phyloP scores from a whole-genome alignment of 2,113 vertebrate genomes.

The Synodontis membranacea region DNA sequence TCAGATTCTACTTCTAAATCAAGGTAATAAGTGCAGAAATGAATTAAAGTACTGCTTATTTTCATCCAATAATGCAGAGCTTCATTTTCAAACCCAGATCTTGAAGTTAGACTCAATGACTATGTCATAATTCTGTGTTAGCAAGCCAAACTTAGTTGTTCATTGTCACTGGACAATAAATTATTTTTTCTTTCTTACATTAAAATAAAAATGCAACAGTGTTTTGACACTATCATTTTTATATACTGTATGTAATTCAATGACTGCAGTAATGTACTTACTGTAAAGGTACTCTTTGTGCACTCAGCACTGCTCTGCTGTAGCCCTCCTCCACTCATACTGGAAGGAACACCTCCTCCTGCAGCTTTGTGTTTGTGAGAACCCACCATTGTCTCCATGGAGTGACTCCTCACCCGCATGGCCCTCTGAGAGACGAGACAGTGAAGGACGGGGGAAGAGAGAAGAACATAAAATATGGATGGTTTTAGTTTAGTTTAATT shows the following conservation, averaged over 20 bases:
- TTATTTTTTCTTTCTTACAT: no score
- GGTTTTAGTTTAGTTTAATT: no score
- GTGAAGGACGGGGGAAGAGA: not conserved
- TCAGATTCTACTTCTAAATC: no score
- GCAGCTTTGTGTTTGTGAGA: constrained; percentile 81
- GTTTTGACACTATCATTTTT: not conserved
- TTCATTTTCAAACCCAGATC: not conserved
- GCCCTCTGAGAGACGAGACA: constrained; percentile 78
- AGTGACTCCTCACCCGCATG: constrained; percentile 95
- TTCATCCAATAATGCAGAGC: not conserved
- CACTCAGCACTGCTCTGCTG: constrained; percentile 82
- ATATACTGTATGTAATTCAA: not conserved
- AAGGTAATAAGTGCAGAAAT: not conserved
- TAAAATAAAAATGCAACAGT: not conserved
- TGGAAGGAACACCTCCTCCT: constrained; percentile 82
- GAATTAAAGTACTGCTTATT: not conserved
- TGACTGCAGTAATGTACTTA: not conserved
- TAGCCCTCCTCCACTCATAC: constrained; percentile 87
- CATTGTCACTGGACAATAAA: no score
- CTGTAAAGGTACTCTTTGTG: constrained; percentile 75
- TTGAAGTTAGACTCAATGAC: not conserved
- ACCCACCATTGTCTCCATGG: constrained; percentile 97
- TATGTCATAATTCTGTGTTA: not conserved
- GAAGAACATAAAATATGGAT: not conserved
- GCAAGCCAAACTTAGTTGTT: not conserved